Evolutionary conservation across 2,888 invertebrate species (phyloP), one percentile per base, ranked within the genome.

Genomic region (Drosophila affinis): DNA sequence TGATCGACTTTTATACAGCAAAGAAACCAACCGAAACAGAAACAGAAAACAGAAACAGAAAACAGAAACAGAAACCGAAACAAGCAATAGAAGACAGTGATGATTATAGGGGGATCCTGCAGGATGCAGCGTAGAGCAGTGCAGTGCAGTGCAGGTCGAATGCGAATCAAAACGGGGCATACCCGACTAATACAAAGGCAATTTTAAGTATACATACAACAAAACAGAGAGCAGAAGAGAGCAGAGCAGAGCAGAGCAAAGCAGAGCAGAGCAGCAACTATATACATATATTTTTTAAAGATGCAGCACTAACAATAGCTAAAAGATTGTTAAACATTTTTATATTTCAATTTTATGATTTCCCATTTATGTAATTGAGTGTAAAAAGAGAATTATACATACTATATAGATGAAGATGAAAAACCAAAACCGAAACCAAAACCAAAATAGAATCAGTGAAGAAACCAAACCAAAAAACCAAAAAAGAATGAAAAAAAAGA

Each of bases 301-400:
- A 47, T 32, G 60, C 55, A 67, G 73, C 72, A 69, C 70, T 77
- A 83, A 88, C 87, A 88, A 86, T 84, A 86, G 85, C 74, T 78
- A 65, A 32, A 88, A 76, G 67, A 79, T 87, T 87, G 86, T 87
- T 87, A 75, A 84, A 81, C 85, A 86, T 75, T 87, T 88, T 85
- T 76, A 77, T 77, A 84, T 84, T 79, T 86, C 70, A 85, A 81
- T 87, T 85, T 58, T 87, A 79, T 87, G 17, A 87, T 89, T 89
- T 87, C 68, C 53, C 77, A 77, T 77, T 79, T 53, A 39, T 39
- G 39, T 39, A 72, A 81, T 75, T 80, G 67, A 76, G 76, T 68
- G 72, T 64, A 55, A 63, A 79, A 74, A 53, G 54, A 52, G 60
- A 74, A 72, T 74, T 69, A 78, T 64, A 63, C 46, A 74, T 45